Percentiles rank a stretch among this genome's conserved stretches.
Conservation (phyloP, 2,888 invertebrate species). For the Drosophila differens region DNA sequence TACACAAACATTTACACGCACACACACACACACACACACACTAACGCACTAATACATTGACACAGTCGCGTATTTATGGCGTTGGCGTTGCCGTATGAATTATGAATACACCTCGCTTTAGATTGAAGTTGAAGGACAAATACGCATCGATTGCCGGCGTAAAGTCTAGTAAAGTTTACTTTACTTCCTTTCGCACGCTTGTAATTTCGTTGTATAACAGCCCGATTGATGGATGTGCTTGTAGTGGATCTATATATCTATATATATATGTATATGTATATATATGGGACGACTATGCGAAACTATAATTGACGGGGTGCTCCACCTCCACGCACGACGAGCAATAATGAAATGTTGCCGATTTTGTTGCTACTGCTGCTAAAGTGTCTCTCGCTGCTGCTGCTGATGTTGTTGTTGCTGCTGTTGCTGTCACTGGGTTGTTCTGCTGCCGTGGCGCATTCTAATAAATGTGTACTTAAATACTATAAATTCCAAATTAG, state of each 20-base stretch:
- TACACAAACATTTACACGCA: conserved; percentile 7
- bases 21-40: conserved; percentile 4
- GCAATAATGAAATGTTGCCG: conserved; percentile 64
- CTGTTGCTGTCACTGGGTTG: conserved; percentile 43
- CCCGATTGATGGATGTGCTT: conserved; percentile 26
- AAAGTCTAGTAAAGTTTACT: conserved; percentile 13
- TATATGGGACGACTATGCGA: conserved; percentile 43
- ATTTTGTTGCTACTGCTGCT: conserved; percentile 58
- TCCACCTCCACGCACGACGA: conserved; percentile 74
- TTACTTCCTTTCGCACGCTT: conserved; percentile 41
- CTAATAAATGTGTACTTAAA: conserved; percentile 41
- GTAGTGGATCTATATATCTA: conserved; percentile 28
- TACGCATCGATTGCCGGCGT: conserved; percentile 53
- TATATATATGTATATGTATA: conserved; percentile 12
- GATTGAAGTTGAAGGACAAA: conserved; percentile 51
- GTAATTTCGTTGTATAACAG: conserved; percentile 78
- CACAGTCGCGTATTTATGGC: conserved; percentile 7
- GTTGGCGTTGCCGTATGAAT: conserved; percentile 8
- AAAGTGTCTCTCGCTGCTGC: conserved; percentile 43
- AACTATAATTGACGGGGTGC: conserved; percentile 73
- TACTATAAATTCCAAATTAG: conserved; percentile 32
- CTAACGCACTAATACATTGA: conserved; percentile 8
- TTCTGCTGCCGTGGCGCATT: conserved; percentile 60
- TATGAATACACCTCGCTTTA: conserved; percentile 15
- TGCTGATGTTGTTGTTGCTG: conserved; percentile 22